These are phyloP conservation scores for Caracal caracal DNA, from an alignment of 2,113 vertebrate species.

Conservation along the genomic window DNA sequence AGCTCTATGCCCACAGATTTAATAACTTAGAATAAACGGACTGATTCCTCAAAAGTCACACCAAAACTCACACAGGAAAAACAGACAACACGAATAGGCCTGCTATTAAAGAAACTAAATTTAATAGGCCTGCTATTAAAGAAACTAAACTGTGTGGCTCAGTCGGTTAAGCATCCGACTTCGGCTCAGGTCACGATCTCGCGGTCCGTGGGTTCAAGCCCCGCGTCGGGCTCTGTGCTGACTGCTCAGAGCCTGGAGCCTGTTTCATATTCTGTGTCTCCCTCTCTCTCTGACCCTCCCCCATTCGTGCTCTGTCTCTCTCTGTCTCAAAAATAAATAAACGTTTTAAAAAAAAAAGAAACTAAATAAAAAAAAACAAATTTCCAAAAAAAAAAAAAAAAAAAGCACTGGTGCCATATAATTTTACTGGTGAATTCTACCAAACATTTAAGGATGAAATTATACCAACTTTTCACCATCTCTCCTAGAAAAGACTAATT, in stretches of 20 bases:
- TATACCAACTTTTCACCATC: background rate
- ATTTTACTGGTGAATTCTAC: background rate
- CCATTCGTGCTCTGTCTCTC: too few species aligned
- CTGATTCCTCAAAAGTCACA: background rate
- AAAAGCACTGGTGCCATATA: background rate
- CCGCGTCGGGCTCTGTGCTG: background rate
- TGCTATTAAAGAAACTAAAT: background rate
- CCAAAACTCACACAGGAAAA: background rate
- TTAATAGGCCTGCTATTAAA: background rate
- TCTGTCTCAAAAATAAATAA: too few species aligned
- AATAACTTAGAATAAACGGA: background rate
- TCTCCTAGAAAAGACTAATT: background rate
- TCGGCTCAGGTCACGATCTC: background rate
- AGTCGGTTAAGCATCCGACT: fast-evolving
- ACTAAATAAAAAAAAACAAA: background rate
- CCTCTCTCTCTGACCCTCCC: too few species aligned
- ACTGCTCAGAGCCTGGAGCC: too few species aligned
- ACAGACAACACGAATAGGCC: background rate
- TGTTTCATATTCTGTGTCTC: too few species aligned
- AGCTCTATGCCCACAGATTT: background rate
- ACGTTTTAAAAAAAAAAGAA: background rate
- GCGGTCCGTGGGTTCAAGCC: background rate
- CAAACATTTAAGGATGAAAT: background rate
- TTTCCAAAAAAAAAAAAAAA: background rate
- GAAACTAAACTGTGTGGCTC: background rate